These are phyloP conservation scores for Bathynomus jamesi DNA, from an alignment of 1,140 invertebrate species.

Conservation along the genomic window DNA sequence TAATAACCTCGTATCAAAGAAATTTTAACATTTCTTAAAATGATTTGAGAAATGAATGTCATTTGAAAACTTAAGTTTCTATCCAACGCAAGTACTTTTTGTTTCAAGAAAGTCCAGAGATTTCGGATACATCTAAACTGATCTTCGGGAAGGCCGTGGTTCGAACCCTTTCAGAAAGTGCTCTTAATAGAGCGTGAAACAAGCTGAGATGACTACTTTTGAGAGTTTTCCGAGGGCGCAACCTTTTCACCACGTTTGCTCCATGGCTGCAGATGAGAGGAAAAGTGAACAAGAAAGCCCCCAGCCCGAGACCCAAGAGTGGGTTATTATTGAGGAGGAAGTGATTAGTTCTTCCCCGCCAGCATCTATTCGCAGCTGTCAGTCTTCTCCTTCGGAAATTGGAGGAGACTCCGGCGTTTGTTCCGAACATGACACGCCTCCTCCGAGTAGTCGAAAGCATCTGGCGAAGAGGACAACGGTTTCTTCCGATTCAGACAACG, in stretches of 20 bases:
- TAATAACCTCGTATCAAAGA: too few relatives aligned
- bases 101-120: too few relatives aligned
- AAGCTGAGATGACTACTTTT: too few relatives aligned
- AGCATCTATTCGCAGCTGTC: too few relatives aligned
- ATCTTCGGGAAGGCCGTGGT: too few relatives aligned
- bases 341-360: background rate
- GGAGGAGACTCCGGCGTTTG: slow-evolving; percentile 30
- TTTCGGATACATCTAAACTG: too few relatives aligned
- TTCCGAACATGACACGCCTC: slow-evolving; percentile 34
- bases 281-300: background rate
- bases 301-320: background rate
- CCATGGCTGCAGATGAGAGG: background rate
- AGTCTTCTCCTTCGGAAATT: slow-evolving; percentile 29
- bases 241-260: background rate
- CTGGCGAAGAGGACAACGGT: slow-evolving; percentile 8
- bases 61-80: too few relatives aligned
- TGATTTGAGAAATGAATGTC: too few relatives aligned
- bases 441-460: slow-evolving; percentile 12
- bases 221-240: background rate
- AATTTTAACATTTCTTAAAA: too few relatives aligned
- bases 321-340: background rate
- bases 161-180: too few relatives aligned
- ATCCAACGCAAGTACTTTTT: too few relatives aligned
- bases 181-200: too few relatives aligned
- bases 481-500: slow-evolving; percentile 32